Percentiles rank a stretch among this genome's conserved stretches.
Conservation (phyloP, 1,140 invertebrate genomes). For the Aphis craccivora region DNA sequence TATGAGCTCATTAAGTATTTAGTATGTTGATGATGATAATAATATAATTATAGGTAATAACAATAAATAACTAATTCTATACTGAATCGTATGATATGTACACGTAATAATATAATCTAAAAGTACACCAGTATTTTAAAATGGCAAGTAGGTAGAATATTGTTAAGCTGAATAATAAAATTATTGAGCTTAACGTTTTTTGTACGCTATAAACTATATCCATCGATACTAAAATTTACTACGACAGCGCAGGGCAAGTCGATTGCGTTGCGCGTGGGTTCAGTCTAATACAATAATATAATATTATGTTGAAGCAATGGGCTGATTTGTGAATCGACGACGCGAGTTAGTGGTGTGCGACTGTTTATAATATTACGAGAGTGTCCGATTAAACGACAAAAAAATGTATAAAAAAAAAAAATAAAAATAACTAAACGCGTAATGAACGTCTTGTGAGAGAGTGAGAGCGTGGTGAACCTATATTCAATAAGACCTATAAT, state of each 20-base stretch:
- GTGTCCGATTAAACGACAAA: not conserved
- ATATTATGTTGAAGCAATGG: not conserved
- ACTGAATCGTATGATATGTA: not conserved
- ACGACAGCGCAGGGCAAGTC: not conserved
- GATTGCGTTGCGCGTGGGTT: not conserved
- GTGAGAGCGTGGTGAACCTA: not conserved
- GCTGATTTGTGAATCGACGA: not conserved
- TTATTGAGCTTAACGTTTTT: not conserved
- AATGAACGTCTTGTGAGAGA: not conserved
- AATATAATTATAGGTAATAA: not conserved
- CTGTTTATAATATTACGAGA: not conserved
- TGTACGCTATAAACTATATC: not conserved
- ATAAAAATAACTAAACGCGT: not conserved
- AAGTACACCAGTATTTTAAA: not conserved
- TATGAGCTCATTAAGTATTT: not conserved
- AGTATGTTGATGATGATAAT: not conserved
- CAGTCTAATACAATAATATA: not conserved
- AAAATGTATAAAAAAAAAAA: too few species aligned
- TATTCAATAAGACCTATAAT: not conserved
- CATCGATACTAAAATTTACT: not conserved
- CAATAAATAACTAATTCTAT: not conserved
- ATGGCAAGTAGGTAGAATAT: not conserved
- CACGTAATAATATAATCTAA: not conserved
- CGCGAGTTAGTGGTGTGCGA: not conserved
- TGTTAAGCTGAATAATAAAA: too few species aligned